These are phyloP conservation scores for Coregonus clupeaformis DNA, from an alignment of 2,113 vertebrate species.

Conservation along the genomic window DNA sequence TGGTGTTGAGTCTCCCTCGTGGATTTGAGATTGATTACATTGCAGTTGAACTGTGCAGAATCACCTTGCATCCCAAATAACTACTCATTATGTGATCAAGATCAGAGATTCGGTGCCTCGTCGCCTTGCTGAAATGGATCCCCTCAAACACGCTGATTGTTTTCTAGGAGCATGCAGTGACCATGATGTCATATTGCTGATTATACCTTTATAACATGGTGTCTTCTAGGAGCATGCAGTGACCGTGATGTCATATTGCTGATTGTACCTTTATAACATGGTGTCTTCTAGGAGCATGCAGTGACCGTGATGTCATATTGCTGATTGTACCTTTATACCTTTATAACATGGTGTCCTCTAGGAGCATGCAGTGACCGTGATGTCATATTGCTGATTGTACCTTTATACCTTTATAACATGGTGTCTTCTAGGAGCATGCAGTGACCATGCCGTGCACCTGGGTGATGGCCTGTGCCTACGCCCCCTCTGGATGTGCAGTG, in stretches of 20 bases:
- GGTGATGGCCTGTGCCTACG: slow-evolving; percentile 98
- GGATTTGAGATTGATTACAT: too few species aligned
- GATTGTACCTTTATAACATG: slow-evolving; percentile 78
- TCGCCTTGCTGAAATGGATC: too few species aligned
- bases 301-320: slow-evolving; percentile 99
- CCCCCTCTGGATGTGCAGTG: slow-evolving; percentile 94
- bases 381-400: slow-evolving; percentile 99
- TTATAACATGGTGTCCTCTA: slow-evolving; percentile 42
- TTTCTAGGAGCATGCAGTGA: slow-evolving; percentile 91
- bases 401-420: slow-evolving; percentile 65
- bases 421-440: slow-evolving; percentile 83
- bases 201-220: too few species aligned
- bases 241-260: slow-evolving; percentile 99
- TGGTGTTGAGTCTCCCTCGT: too few species aligned
- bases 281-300: slow-evolving; percentile 83
- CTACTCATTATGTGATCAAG: too few species aligned
- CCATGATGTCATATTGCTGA: too few species aligned
- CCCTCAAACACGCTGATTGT: neutral
- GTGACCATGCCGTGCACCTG: slow-evolving; percentile 99
- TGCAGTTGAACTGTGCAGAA: too few species aligned
- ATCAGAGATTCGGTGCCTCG: too few species aligned
- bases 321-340: slow-evolving; percentile 99
- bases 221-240: slow-evolving; percentile 88
- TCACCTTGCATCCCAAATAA: too few species aligned
- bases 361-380: slow-evolving; percentile 98